These are phyloP conservation scores for Pelmatolapia mariae DNA, from an alignment of 2,113 vertebrate genomes.

Conservation along the genomic window DNA sequence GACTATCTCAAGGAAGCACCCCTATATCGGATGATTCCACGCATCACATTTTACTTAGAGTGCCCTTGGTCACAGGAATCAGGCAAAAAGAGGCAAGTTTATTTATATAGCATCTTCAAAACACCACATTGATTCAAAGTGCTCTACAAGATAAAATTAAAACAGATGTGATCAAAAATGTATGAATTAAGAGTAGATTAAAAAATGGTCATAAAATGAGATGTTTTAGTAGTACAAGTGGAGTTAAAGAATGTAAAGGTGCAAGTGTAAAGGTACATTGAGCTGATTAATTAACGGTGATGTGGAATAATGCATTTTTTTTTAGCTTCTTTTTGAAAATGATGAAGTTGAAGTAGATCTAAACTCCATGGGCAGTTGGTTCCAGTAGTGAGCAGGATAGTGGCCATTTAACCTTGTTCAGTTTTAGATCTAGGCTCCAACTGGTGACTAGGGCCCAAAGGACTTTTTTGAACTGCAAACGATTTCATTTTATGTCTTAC, in stretches of 20 bases:
- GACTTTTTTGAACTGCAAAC: neutral
- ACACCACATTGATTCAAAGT: neutral
- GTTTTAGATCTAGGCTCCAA: neutral
- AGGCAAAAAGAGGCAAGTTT: neutral
- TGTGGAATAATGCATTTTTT: neutral
- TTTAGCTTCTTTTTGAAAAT: neutral
- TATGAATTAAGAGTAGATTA: neutral
- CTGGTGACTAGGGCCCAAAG: rapidly evolving
- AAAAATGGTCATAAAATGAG: neutral
- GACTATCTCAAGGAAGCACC: neutral
- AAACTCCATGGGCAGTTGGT: neutral
- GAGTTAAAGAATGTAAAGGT: neutral
- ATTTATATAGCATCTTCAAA: neutral
- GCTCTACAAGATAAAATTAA: neutral
- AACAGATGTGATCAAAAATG: neutral
- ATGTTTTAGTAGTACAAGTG: rapidly evolving
- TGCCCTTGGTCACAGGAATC: neutral
- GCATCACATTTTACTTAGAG: neutral
- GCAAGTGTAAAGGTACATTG: neutral
- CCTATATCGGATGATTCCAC: neutral
- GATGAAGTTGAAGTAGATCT: neutral
- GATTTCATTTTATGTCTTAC: neutral
- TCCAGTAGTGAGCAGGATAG: neutral
- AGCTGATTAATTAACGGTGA: neutral
- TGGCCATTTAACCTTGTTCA: neutral